Base-by-base conservation (phyloP, 2,888 invertebrate species). In the Acrobasis suavella region DNA sequence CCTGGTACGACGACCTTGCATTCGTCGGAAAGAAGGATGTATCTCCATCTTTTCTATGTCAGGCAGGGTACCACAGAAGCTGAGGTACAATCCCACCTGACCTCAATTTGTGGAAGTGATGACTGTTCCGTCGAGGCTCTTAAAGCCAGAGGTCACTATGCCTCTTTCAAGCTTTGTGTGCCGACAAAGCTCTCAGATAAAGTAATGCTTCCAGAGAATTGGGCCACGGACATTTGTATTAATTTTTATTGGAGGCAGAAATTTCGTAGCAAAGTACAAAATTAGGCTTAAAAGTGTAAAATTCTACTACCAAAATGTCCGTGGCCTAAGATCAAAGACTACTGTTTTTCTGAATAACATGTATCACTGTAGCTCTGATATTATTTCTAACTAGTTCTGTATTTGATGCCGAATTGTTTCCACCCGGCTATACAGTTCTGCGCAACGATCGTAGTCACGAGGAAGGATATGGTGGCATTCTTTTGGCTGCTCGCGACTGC, bases 211-310 rank as follows among this genome's bases (percentile, higher is more conserved):
- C n/a, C 65, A 3, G 9, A 54, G 0, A 60, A 60, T 32, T 65
- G 65, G 60, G 58, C 65, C 0, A 50, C 38, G 42, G 60, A 58
- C 52, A 60, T 58, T 12, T 65, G 60, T 52, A 52, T 65, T 5
- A 62, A 64, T 12, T 55, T 54, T n/a, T n/a, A n/a, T 0, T 63
- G 65, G 63, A 54, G 62, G n/a, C 65, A 62, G 58, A 58, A 52
- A 17, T 63, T 65, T 63, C 65, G 63, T 50, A 12, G 15, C 16
- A 50, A 38, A 16, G 51, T 8, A 39, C 16, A 56, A 32, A 32
- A 42, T 17, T 22, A 59, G 17, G 12, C 8, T 37, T 12, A 3
- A 14, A n/a, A 8, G 32, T 38, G 17, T 42, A 9, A 46, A 56
- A 56, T 32, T 51, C 17, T 32, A 42, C 12, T 62, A 65, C 38